Evolutionary conservation across 2,113 vertebrate genomes (phyloP), one percentile per base, ranked within the genome.

Genomic region (Leptosomus discolor): DNA sequence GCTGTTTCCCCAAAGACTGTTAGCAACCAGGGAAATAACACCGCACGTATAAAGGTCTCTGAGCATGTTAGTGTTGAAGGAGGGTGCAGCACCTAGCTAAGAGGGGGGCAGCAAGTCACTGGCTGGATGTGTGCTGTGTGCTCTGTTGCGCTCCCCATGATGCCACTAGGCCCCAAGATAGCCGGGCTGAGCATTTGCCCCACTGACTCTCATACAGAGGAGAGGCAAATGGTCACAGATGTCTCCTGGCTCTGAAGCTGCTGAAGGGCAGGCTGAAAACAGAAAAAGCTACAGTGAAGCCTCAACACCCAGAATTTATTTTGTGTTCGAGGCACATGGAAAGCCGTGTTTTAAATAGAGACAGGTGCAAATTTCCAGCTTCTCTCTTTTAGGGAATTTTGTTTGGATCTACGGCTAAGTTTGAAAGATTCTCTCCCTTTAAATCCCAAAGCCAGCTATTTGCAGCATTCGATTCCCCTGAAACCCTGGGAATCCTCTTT

Each of bases 61-160:
- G 22, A 16, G 24, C 3, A 2, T 0, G 0, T 24, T 34, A 11
- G 22, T 0, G 0, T 16, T 27, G 22, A 56, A 74, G 67, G 51
- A 74, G 12, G 37, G 16, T 3, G 5, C 46, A 69, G 57, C 24
- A 39, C 3, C 36, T 32, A 3, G 3, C 15, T 15, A 43, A 24
- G 4, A 63, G 29, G 5, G 46, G 23, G 12, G 3, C 58, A 48
- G 64, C 0, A 2, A 48, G 37, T 12, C 1, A 0, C 21, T 53
- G 21, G 19, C 27, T n/a, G 46, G 57, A 9, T 32, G 18, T 0
- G 0, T 30, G 19, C 32, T 37, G 15, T 14, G 17, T 26, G 58
- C 36, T 39, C 37, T 27, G 20, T 30, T 37, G 37, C 0, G 2
- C 29, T 64, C 61, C 45, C 53, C 3, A 3, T 6, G 2, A 22